A percentile compares a stretch with the other conserved stretches of the same genome.
These are phyloP conservation scores for Suricata suricatta DNA, from an alignment of 2,113 vertebrate species.

Conservation along the genomic window DNA sequence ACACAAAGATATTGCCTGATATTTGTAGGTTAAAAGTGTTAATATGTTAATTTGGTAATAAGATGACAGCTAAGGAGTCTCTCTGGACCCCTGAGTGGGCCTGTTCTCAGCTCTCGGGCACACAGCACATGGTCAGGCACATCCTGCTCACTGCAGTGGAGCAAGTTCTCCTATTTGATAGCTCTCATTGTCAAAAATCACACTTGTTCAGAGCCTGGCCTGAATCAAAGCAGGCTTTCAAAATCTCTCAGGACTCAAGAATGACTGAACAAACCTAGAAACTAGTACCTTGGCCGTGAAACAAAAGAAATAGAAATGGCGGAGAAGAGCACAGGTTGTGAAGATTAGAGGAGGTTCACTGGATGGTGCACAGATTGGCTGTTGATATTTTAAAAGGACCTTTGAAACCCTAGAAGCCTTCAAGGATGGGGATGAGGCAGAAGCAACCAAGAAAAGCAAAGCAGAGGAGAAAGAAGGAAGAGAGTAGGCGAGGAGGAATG, in stretches of 20 bases:
- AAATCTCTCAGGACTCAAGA: neutral
- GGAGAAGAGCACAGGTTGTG: neutral
- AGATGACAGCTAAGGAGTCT: neutral
- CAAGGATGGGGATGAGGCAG: neutral
- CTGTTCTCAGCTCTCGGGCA: rapidly evolving
- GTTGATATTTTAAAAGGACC: neutral
- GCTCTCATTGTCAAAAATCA: neutral
- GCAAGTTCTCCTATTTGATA: too few species aligned
- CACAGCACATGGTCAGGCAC: rapidly evolving
- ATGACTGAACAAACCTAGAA: neutral
- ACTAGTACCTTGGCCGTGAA: neutral
- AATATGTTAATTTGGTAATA: neutral
- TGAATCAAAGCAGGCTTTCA: neutral
- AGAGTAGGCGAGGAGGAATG: neutral
- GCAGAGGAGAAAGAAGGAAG: neutral
- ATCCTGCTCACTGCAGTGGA: rapidly evolving
- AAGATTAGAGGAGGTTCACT: neutral
- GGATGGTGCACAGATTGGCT: neutral
- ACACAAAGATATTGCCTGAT: neutral
- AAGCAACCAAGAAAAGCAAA: neutral
- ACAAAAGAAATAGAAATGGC: neutral
- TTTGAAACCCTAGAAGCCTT: neutral
- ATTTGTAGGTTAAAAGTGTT: neutral
- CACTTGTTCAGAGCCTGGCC: neutral
- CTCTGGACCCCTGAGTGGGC: neutral